Percentiles rank a stretch among this genome's conserved stretches.
Evolutionary conservation across 2,797 vertebrate species (phyloP).

Genomic region (Etheostoma nigrum): DNA sequence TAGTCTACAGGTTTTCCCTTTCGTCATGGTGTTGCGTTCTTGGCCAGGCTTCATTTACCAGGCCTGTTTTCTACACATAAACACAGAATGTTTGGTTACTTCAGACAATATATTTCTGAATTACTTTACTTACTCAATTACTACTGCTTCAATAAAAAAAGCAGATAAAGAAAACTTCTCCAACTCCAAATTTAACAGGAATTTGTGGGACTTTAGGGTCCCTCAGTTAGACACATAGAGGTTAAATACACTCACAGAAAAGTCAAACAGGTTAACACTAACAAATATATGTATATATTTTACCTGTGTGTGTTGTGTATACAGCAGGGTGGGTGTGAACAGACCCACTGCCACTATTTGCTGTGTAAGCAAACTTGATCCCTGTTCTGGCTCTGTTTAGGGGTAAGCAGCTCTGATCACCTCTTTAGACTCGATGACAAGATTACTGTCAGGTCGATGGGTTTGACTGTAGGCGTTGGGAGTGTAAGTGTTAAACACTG

Average conservation of each 20-base stretch:
- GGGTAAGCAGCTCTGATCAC: conserved; percentile 65
- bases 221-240: not conserved
- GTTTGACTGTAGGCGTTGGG: conserved; percentile 21
- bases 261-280: conserved; percentile 5
- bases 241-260: not conserved
- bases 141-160: not conserved
- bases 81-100: not conserved
- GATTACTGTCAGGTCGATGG: conserved; percentile 52
- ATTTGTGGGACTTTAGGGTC: not conserved
- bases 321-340: conserved; percentile 53
- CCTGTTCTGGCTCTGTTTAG: conserved; percentile 62
- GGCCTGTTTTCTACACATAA: not conserved
- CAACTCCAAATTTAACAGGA: not conserved
- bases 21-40: not conserved
- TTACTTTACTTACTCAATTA: no score
- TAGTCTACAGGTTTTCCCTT: conserved; percentile 11
- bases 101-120: not conserved
- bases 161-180: not conserved
- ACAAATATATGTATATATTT: not conserved
- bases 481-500: conserved; percentile 43
- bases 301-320: conserved; percentile 63
- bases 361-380: conserved; percentile 72
- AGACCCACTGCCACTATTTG: conserved; percentile 56
- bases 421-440: conserved; percentile 44
- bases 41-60: not conserved